Evolutionary conservation across 1,140 invertebrate genomes (phyloP), one percentile per base, ranked within the genome.

Genomic region (Berghia stephanieae): DNA sequence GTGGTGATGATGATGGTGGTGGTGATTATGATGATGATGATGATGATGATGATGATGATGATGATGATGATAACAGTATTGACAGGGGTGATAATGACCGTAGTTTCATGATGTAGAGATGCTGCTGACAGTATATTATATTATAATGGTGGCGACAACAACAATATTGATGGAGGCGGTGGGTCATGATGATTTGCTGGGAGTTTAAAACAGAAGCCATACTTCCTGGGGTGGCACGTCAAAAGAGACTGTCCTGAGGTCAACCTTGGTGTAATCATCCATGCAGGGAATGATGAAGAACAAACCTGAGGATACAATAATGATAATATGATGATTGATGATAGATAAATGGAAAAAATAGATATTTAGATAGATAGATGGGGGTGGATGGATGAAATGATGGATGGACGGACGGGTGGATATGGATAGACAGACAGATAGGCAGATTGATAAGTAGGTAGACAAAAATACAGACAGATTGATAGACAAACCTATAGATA

Each of bases 191-290:
- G 24, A 52, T 52, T n/a, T n/a, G n/a, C n/a, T n/a, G n/a, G n/a
- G n/a, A n/a, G n/a, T n/a, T n/a, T n/a, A n/a, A n/a, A n/a, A 68
- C 55, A 57, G 38, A n/a, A 16, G 13, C 18, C 90, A 88, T 92
- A 96, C 96, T 92, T 98, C 96, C 91, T 98, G 96, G 6, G 96
- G 95, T 44, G 96, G 96, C 38, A 98, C 95, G 86, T 98, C 96
- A 85, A 98, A 98, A 0, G 95, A 96, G 77, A 96, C 90, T 24
- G 92, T 91, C 74, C 96, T 92, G 69, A 97, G 89, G 86, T 98
- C 96, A 44, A 92, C 95, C 88, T 95, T 95, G 55, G 94, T 93
- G 84, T 96, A 97, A 40, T 93, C 94, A 85, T 98, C 96, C 75
- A 98, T 94, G 85, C 96, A 98, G 0, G 96, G 96, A 57, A 96